Conservation (phyloP, 1,140 invertebrate genomes). For the Cardiocondyla obscurior region DNA sequence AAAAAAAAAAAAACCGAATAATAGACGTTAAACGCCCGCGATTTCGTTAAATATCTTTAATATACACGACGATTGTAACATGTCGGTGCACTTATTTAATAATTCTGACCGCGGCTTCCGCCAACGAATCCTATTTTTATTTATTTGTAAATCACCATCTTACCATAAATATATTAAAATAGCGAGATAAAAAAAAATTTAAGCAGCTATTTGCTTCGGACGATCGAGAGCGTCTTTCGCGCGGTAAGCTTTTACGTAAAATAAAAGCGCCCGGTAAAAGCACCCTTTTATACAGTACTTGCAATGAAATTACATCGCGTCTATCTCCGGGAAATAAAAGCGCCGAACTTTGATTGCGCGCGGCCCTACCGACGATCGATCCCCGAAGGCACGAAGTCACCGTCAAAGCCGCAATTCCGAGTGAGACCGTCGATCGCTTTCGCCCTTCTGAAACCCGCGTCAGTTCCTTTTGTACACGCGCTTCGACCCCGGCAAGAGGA, state of each 20-base stretch:
- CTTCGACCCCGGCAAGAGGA: conserved; percentile 16
- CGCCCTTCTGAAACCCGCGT: conserved; percentile 24
- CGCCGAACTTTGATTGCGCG: neutral
- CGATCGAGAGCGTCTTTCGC: neutral
- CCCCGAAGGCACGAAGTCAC: neutral
- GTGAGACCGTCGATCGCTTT: conserved; percentile 23
- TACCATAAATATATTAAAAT: neutral
- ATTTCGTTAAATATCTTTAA: too few relatives aligned
- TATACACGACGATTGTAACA: too few relatives aligned
- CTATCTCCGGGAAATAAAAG: neutral
- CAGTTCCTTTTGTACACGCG: conserved; percentile 23
- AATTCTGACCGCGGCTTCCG: too few relatives aligned
- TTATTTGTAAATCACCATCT: too few relatives aligned
- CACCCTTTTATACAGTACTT: neutral
- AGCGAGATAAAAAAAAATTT: neutral
- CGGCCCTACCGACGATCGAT: conserved; percentile 5
- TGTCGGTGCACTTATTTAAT: too few relatives aligned
- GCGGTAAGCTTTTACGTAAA: neutral
- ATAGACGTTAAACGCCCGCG: too few relatives aligned
- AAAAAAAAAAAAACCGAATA: too few relatives aligned
- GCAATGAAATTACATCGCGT: neutral
- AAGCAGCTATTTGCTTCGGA: neutral
- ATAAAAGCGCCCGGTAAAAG: neutral
- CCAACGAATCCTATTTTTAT: too few relatives aligned
- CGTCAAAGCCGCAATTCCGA: conserved; percentile 13